Evolutionary conservation across 2,888 invertebrate genomes (phyloP), one percentile per base, ranked within the genome.

Genomic region (Carterocephalus palaemon): DNA sequence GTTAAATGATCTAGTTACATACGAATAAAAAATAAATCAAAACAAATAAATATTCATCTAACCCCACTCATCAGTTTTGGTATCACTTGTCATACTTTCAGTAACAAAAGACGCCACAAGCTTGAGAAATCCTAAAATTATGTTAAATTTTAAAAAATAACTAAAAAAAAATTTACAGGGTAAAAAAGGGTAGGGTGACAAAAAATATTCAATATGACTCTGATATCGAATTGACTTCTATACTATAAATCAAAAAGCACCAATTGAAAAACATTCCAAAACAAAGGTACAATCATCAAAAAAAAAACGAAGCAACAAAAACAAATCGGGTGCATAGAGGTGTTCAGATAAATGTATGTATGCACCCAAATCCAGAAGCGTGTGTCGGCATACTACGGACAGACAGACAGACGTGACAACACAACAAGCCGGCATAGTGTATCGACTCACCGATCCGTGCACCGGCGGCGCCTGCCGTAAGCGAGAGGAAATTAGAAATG

Each of bases 381-480:
- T 75, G 75, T 59, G 41, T 52, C 37, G 47, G 54, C 57, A 48
- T 48, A 55, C 56, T 52, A 45, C 24, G 20, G 19, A 17, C 23
- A 37, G 13, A 45, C 31, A 13, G 23, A 23, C 22, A 16, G 43
- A 37, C 41, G 51, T 43, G 36, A 45, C 47, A 40, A 47, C 54
- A 69, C 60, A 54, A 66, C 67, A 73, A 65, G 69, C 67, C 51
- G 48, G 53, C 45, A 37, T 31, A 24, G 24, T 31, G 16, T 45
- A 45, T 59, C 52, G 64, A 90, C 90, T 90, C 87, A 90, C 91
- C 91, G 59, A 90, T 90, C 65, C 91, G 75, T 50, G 90, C 90
- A 59, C 90, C 91, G 59, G 90, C 90, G 60, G 90, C 90, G 83
- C 89, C 89, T 89, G 83, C 66, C 58, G 70, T 60, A 66, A 73